A percentile compares a stretch with the other conserved stretches of the same genome.
phyloP scores from a whole-genome alignment of 2,113 vertebrate species.

The Tretioscincus oriximinensis region DNA sequence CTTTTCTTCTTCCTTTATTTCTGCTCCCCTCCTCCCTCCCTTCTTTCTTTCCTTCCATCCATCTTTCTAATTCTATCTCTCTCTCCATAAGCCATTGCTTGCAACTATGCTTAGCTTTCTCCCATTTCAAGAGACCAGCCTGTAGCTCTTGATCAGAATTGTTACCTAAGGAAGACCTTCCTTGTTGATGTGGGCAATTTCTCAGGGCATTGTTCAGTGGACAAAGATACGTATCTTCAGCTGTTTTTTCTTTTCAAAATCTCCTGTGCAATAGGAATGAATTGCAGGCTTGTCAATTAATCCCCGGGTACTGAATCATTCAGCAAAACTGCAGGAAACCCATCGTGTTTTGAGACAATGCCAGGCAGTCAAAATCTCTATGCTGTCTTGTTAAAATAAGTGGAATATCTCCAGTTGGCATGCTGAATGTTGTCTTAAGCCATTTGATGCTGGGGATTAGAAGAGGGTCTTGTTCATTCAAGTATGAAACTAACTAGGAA shows the following conservation, averaged over 20 bases:
- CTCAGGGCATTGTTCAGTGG: slow-evolving; percentile 12
- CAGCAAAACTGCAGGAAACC: slow-evolving; percentile 21
- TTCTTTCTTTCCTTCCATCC: neutral
- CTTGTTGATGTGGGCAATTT: neutral
- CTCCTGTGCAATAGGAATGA: neutral
- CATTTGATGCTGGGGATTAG: slow-evolving; percentile 2
- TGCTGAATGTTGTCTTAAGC: neutral
- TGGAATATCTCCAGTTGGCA: neutral
- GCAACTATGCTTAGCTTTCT: slow-evolving; percentile 65
- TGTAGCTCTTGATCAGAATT: neutral
- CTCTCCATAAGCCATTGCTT: slow-evolving; percentile 44
- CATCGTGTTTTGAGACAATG: slow-evolving; percentile 8
- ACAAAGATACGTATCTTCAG: neutral
- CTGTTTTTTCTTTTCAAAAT: neutral
- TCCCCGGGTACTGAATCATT: neutral
- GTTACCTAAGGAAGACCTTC: slow-evolving; percentile 23
- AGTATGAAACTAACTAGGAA: neutral
- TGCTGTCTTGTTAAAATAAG: neutral
- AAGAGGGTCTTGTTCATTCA: neutral
- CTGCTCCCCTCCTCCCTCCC: too few species aligned
- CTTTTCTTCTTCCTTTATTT: too few species aligned
- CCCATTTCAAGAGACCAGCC: slow-evolving; percentile 54
- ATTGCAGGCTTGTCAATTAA: slow-evolving; percentile 3
- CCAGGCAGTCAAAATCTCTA: slow-evolving; percentile 1
- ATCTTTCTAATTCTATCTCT: neutral